A percentile compares a stretch with the other conserved stretches of the same genome.
These are phyloP conservation scores for Oscarella lobularis DNA, from an alignment of 37 sponge, comb jelly and placozoan genomes.

Conservation along the genomic window DNA sequence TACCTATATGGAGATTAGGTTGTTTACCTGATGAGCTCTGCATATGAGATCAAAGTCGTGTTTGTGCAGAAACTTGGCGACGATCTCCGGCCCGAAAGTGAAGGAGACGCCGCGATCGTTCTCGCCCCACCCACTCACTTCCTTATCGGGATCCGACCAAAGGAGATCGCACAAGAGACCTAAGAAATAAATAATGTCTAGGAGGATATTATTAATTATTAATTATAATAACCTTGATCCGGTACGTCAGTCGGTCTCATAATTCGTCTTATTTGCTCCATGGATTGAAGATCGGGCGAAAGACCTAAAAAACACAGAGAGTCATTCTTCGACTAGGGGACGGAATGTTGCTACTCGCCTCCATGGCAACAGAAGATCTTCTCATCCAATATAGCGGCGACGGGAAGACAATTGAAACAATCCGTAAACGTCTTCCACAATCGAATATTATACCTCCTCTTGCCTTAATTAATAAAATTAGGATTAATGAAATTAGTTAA, in stretches of 20 bases:
- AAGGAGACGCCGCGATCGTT: slow-evolving; percentile 11
- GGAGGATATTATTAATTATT: too few species aligned
- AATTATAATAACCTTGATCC: slow-evolving; percentile 19
- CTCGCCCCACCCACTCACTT: slow-evolving; percentile 7
- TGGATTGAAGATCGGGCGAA: slow-evolving; percentile 37
- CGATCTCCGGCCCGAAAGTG: slow-evolving; percentile 14
- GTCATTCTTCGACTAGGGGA: not conserved
- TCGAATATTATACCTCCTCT: slow-evolving; percentile 28
- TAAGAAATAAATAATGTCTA: not conserved
- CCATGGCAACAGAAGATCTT: slow-evolving; percentile 52
- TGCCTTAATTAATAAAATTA: slow-evolving; percentile 8
- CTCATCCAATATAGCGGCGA: slow-evolving; percentile 36
- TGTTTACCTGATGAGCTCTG: slow-evolving; percentile 5
- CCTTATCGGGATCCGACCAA: slow-evolving; percentile 15
- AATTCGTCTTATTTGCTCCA: slow-evolving; percentile 37
- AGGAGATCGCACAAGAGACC: slow-evolving; percentile 11
- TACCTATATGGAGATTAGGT: not conserved
- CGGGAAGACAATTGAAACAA: slow-evolving; percentile 41
- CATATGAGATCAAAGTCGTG: slow-evolving; percentile 12
- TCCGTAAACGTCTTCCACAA: slow-evolving; percentile 47
- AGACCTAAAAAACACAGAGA: too few species aligned
- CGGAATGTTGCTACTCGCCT: not conserved
- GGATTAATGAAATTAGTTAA: not conserved
- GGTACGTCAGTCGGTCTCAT: slow-evolving; percentile 43
- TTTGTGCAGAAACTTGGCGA: slow-evolving; percentile 10